These are phyloP conservation scores for Azemiops feae DNA, from an alignment of 2,113 vertebrate species.

Conservation along the genomic window DNA sequence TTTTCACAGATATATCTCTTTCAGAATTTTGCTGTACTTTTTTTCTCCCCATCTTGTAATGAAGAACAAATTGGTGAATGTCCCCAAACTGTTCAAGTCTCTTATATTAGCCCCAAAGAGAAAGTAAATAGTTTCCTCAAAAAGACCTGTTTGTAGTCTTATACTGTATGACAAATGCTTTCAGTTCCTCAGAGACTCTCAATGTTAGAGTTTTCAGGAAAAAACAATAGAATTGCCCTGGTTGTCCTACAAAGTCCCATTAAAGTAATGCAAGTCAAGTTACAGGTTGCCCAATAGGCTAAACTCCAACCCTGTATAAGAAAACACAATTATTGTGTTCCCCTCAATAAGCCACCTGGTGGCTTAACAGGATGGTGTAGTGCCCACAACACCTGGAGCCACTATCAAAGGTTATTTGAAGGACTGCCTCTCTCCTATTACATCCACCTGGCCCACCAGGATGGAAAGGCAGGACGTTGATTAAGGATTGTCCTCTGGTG, in stretches of 20 bases:
- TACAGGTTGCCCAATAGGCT: background rate
- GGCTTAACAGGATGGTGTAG: background rate
- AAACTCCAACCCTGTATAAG: background rate
- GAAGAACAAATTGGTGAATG: background rate
- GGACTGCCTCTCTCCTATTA: background rate
- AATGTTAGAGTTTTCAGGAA: background rate
- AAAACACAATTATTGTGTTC: background rate
- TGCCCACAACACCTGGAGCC: background rate
- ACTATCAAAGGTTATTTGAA: background rate
- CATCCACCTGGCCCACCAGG: background rate
- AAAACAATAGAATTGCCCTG: background rate
- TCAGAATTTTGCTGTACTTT: background rate
- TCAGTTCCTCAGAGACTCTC: background rate
- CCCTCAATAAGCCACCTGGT: background rate
- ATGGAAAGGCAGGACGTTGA: background rate
- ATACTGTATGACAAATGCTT: background rate
- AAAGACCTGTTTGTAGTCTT: background rate
- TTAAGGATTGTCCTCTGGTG: background rate
- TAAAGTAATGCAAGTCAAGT: background rate
- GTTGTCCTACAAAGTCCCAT: background rate
- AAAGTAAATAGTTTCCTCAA: background rate
- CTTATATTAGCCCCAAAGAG: background rate
- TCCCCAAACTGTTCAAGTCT: background rate
- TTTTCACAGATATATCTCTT: background rate
- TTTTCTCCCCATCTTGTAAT: background rate